Conservation (phyloP, 1,140 invertebrate genomes). For the Sogatella furcifera region DNA sequence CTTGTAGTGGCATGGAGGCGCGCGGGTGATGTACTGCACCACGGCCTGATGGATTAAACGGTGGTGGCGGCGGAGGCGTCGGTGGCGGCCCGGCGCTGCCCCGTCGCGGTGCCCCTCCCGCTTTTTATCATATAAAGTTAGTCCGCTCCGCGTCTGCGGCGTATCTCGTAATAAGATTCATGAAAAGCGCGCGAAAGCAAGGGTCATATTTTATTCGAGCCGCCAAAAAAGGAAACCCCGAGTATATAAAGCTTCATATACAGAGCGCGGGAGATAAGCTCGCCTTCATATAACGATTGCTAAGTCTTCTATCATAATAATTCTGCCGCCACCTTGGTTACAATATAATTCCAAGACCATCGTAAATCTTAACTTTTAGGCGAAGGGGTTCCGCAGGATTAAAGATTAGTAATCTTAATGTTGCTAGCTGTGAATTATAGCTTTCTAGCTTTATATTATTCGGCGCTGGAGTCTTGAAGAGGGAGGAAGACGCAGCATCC, state of each 20-base stretch:
- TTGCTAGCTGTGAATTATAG: slow-evolving; percentile 25
- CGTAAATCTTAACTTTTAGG: slow-evolving; percentile 62
- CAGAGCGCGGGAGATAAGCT: slow-evolving; percentile 21
- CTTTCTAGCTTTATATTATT: slow-evolving; percentile 17
- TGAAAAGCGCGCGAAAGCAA: slow-evolving; percentile 20
- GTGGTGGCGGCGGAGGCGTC: background rate
- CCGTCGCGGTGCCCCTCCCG: background rate
- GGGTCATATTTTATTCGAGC: slow-evolving; percentile 22
- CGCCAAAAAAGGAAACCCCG: slow-evolving; percentile 14
- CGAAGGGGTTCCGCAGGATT: slow-evolving; percentile 44
- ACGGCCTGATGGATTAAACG: slow-evolving; percentile 19
- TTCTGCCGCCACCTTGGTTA: slow-evolving; percentile 22
- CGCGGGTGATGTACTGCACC: slow-evolving; percentile 9
- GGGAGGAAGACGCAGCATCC: no score
- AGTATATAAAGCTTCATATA: slow-evolving; percentile 23
- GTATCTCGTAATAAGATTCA: slow-evolving; percentile 24
- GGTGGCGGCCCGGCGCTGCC: background rate
- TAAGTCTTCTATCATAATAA: slow-evolving; percentile 27
- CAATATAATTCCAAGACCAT: slow-evolving; percentile 48
- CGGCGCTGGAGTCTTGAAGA: background rate
- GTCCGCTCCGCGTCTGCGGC: background rate
- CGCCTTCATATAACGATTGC: slow-evolving; percentile 24
- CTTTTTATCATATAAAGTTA: slow-evolving; percentile 21
- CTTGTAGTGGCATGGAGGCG: slow-evolving; percentile 12
- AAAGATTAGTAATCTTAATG: slow-evolving; percentile 63